Evolutionary conservation across 2,797 vertebrate species (phyloP).

Genomic region (Chelonia mydas): DNA sequence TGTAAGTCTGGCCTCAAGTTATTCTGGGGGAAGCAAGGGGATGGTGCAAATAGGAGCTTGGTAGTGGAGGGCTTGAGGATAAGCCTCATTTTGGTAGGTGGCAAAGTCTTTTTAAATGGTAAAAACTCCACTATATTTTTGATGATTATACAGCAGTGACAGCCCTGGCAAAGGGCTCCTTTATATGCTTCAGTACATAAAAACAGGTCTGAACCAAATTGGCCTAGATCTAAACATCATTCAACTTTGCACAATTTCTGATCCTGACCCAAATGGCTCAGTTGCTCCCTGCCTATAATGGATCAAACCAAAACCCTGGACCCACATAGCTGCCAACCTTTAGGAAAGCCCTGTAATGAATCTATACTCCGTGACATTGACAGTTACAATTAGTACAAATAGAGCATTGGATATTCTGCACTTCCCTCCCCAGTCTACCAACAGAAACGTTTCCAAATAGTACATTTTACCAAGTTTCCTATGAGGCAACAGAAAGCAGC

Average conservation of each 20-base stretch:
- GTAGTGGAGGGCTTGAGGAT: neutral
- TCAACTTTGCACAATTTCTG: neutral
- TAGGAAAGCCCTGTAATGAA: slow-evolving; percentile 3
- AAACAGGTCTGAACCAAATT: neutral
- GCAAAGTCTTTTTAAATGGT: neutral
- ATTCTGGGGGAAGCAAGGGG: neutral
- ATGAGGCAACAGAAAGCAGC: neutral
- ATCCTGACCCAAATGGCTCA: neutral
- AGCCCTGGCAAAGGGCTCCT: neutral
- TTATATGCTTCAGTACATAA: neutral
- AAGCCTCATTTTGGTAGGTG: neutral
- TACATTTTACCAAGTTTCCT: neutral
- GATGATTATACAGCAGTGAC: neutral
- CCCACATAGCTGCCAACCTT: neutral
- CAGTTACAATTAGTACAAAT: neutral
- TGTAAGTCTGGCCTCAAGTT: neutral
- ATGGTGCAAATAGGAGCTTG: neutral
- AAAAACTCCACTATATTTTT: neutral
- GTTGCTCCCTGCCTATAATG: neutral
- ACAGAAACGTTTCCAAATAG: neutral
- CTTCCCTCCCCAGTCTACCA: neutral
- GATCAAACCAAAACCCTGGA: neutral
- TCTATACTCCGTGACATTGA: slow-evolving; percentile 21
- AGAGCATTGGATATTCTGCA: neutral
- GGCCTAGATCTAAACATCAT: neutral